phyloP scores from a whole-genome alignment of 1,140 invertebrate species.

The Platorchestia sp. region DNA sequence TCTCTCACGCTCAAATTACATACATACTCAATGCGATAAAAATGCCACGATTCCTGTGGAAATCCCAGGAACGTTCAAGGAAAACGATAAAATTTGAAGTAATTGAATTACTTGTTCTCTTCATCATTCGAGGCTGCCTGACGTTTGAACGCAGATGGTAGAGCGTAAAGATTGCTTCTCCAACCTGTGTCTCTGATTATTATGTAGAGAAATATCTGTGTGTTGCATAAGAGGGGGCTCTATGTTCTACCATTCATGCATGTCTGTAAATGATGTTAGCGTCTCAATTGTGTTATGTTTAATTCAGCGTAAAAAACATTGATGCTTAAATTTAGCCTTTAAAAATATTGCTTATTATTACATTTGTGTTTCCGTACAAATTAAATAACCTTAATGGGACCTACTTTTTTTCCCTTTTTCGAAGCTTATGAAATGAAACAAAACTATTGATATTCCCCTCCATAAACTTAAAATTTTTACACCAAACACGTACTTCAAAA shows the following conservation, averaged over 20 bases:
- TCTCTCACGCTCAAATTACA: too few relatives aligned
- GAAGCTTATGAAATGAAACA: background rate
- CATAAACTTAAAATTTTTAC: background rate
- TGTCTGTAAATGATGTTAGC: background rate
- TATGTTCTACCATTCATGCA: background rate
- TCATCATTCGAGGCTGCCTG: too few relatives aligned
- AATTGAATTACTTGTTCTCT: too few relatives aligned
- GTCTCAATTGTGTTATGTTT: background rate
- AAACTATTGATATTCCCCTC: background rate
- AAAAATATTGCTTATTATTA: background rate
- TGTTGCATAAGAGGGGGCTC: background rate
- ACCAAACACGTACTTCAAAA: too few relatives aligned
- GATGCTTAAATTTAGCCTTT: background rate
- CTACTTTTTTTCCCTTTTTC: background rate
- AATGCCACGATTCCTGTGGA: too few relatives aligned
- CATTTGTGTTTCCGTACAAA: conserved; percentile 8
- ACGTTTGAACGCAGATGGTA: too few relatives aligned
- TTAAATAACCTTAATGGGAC: background rate
- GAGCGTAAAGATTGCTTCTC: too few relatives aligned
- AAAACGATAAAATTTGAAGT: too few relatives aligned
- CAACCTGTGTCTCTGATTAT: too few relatives aligned
- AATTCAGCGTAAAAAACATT: background rate
- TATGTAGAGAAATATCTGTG: too few relatives aligned
- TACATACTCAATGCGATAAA: too few relatives aligned
- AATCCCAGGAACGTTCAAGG: too few relatives aligned